Percentiles rank a stretch among this genome's conserved stretches.
Evolutionary conservation across 2,797 vertebrate genomes (phyloP).

Genomic region (Semaprochilodus insignis): DNA sequence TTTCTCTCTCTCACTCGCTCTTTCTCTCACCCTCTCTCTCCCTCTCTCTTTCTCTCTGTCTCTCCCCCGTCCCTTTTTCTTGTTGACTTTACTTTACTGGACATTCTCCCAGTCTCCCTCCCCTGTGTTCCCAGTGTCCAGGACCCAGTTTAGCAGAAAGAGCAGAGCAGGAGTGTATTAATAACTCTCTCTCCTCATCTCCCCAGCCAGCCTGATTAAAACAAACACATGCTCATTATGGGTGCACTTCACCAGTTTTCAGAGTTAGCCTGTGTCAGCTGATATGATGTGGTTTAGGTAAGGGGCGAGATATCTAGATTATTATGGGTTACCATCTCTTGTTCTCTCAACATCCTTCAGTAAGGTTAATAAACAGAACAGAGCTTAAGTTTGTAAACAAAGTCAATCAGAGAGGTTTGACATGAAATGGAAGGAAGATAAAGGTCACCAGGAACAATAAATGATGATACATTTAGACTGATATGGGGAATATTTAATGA

Average conservation of each 20-base stretch:
- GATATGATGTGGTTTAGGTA: not conserved
- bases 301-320: not conserved
- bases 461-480: too few relatives aligned
- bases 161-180: constrained; percentile 21
- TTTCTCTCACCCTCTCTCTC: not conserved
- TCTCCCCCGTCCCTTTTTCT: constrained; percentile 4
- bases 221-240: constrained; percentile 17
- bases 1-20: constrained; percentile 4
- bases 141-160: constrained; percentile 12
- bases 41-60: not conserved
- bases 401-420: too few relatives aligned
- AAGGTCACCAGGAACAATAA: too few relatives aligned
- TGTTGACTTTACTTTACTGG: constrained; percentile 29
- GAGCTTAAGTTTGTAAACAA: not conserved
- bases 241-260: constrained; percentile 8
- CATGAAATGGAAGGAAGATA: too few relatives aligned
- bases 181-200: constrained; percentile 8
- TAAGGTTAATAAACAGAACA: not conserved
- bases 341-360: not conserved
- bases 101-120: constrained; percentile 12
- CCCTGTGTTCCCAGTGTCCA: constrained; percentile 17
- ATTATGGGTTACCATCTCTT: not conserved
- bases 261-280: not conserved
- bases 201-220: constrained; percentile 25
- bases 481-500: too few relatives aligned